Base-by-base conservation (phyloP, 2,113 vertebrate species). In the Plestiodon gilberti region DNA sequence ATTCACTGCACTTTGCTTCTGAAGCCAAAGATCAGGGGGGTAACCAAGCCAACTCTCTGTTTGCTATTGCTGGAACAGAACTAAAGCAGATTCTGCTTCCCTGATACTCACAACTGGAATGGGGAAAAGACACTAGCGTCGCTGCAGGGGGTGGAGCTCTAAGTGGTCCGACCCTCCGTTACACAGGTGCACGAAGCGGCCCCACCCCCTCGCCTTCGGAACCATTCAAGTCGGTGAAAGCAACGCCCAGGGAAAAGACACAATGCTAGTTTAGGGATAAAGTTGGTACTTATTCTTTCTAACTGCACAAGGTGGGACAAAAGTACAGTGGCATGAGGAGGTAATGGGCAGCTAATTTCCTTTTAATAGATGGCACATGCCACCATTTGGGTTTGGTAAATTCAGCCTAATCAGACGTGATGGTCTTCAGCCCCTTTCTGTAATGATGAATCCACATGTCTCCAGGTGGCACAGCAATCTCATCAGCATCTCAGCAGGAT, bases 391-490 rank as follows among this genome's bases (percentile, higher is more conserved):
- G 43, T 61, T 74, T 61, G 59, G 59, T 70, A 55, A 84, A 73
- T 18, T 61, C 67, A 74, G 79, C 61, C 38, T 67, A 28, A 35
- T 61, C n/a, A 62, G 82, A 59, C 9, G 23, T 73, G 38, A 52
- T 62, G 40, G 78, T 69, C 78, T 64, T 87, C 67, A 0, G 2
- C 73, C 79, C 74, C 74, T 73, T 18, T 83, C n/a, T 28, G n/a
- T 38, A 85, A 14, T 67, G 76, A 70, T 83, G 75, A 76, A 69
- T 18, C 80, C 59, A 14, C 33, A 0, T 22, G 40, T 74, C 33
- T 88, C 82, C 84, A 86, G 86, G 22, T 10, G 40, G 71, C 74
- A n/a, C 15, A 55, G 84, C 55, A 69, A 75, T 35, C 11, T 23
- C 82, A 69, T 87, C 30, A 6, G 30, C 35, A 10, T 74, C 88